Conservation (phyloP, 1,140 invertebrate genomes). For the Oryzaephilus surinamensis region DNA sequence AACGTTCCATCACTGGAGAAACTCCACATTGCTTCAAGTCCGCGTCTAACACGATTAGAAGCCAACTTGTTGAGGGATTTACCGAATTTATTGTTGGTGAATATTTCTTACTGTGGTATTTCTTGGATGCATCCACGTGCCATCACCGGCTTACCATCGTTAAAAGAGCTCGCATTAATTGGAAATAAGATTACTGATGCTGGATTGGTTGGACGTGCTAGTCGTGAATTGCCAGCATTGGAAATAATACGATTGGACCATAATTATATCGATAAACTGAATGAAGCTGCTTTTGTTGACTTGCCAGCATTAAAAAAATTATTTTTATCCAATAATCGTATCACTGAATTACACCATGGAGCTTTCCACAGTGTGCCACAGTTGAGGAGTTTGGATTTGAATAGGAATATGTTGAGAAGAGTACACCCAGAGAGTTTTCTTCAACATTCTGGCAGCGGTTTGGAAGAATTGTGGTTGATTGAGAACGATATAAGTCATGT, state of each 20-base stretch:
- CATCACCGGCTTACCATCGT: slow-evolving; percentile 54
- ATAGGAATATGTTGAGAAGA: slow-evolving; percentile 63
- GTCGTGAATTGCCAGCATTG: slow-evolving; percentile 60
- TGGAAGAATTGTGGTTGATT: slow-evolving; percentile 66
- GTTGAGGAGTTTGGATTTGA: slow-evolving; percentile 62
- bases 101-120: slow-evolving; percentile 67
- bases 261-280: slow-evolving; percentile 58
- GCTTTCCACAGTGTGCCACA: slow-evolving; percentile 67
- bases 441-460: slow-evolving; percentile 52
- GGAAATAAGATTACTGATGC: slow-evolving; percentile 65
- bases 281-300: slow-evolving; percentile 71
- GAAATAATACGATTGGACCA: slow-evolving; percentile 55
- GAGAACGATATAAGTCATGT: slow-evolving; percentile 66
- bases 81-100: slow-evolving; percentile 58
- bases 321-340: slow-evolving; percentile 60
- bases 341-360: slow-evolving; percentile 62
- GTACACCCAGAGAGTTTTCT: slow-evolving; percentile 73
- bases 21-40: slow-evolving; percentile 60
- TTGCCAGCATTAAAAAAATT: slow-evolving; percentile 57
- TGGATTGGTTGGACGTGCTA: slow-evolving; percentile 62
- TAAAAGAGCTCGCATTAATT: slow-evolving; percentile 59
- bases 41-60: slow-evolving; percentile 53
- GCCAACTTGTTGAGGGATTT: slow-evolving; percentile 63
- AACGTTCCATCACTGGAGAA: slow-evolving; percentile 62
- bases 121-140: slow-evolving; percentile 69